These are phyloP conservation scores for Leptonema lineaticorne DNA, from an alignment of 1,140 invertebrate species.

Conservation along the genomic window DNA sequence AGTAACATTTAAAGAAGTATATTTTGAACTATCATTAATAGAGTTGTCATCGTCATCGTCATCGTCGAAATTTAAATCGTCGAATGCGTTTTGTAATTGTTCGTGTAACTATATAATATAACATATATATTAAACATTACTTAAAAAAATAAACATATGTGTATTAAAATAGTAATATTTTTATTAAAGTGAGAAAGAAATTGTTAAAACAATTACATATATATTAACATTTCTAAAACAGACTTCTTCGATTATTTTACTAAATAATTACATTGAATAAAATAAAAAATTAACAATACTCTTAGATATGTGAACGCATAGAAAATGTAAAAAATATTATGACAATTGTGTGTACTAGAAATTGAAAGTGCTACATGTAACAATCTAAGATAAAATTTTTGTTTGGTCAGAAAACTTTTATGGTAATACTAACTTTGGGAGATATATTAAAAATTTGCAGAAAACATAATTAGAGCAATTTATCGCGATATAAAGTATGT, in stretches of 20 bases:
- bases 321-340: too few relatives aligned
- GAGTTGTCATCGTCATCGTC: constrained; percentile 53
- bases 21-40: constrained; percentile 54
- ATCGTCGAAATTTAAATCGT: constrained; percentile 58
- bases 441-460: not conserved
- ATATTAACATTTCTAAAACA: too few relatives aligned
- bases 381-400: too few relatives aligned
- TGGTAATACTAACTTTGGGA: not conserved
- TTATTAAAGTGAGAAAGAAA: too few relatives aligned
- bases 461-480: not conserved
- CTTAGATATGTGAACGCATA: too few relatives aligned
- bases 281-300: too few relatives aligned
- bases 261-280: too few relatives aligned
- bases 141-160: not conserved
- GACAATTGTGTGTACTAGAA: too few relatives aligned
- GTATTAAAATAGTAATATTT: not conserved
- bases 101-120: constrained; percentile 51
- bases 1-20: constrained; percentile 21
- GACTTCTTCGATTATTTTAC: too few relatives aligned
- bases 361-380: too few relatives aligned
- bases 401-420: not conserved
- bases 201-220: too few relatives aligned
- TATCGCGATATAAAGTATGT: not conserved
- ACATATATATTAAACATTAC: not conserved
- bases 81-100: constrained; percentile 59